phyloP scores from a whole-genome alignment of 37 sponge, comb jelly and placozoan genomes.

The Petrosia ficiformis region DNA sequence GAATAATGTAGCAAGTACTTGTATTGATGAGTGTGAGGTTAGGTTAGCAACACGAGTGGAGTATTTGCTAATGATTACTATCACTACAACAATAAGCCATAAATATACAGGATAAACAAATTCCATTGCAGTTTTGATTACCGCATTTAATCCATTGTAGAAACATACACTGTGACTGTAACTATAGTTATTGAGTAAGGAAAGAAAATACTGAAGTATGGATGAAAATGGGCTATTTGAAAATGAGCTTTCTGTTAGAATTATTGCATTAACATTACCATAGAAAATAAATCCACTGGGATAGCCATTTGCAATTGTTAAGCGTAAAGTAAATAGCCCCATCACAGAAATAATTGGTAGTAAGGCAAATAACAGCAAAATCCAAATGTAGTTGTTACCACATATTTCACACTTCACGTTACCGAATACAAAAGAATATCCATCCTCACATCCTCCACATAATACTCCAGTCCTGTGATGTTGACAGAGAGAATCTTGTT shows the following conservation, averaged over 20 bases:
- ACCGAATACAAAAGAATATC: neutral
- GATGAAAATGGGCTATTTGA: neutral
- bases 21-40: neutral
- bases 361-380: neutral
- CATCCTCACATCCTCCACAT: neutral
- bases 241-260: too few species aligned
- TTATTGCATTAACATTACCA: too few species aligned
- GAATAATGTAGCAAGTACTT: neutral
- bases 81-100: neutral
- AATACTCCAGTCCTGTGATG: neutral
- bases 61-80: neutral
- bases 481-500: neutral
- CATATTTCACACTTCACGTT: neutral
- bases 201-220: too few species aligned
- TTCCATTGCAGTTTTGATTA: neutral
- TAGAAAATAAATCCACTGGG: neutral
- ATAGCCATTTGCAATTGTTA: neutral
- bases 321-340: neutral
- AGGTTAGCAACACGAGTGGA: neutral
- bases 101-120: neutral
- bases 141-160: neutral
- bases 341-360: neutral
- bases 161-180: neutral
- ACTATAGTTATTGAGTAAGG: neutral
- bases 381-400: neutral